Evolutionary conservation across 2,888 invertebrate species (phyloP).

Genomic region (Amphipyra tragopoginis): DNA sequence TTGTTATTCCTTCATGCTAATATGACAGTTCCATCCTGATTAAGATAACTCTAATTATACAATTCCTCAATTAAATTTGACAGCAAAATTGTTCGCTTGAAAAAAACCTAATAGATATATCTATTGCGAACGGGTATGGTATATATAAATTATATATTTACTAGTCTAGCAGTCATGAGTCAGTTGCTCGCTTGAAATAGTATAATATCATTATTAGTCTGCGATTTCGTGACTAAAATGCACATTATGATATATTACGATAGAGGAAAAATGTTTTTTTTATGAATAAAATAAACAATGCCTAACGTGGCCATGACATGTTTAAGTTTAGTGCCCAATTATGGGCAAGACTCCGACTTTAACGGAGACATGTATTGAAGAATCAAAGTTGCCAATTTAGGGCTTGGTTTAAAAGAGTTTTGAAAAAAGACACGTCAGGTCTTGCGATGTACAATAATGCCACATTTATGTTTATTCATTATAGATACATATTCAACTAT

Average conservation of each 20-base stretch:
- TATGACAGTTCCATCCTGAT: slow-evolving; percentile 27
- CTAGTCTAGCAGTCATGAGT: slow-evolving; percentile 53
- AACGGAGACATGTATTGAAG: slow-evolving; percentile 12
- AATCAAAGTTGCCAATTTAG: slow-evolving; percentile 1
- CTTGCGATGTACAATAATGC: too few species aligned
- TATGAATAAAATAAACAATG: slow-evolving; percentile 38
- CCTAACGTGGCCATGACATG: slow-evolving; percentile 45
- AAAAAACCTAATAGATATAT: slow-evolving; percentile 33
- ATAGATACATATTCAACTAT: too few species aligned
- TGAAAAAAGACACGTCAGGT: background rate
- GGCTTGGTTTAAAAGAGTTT: background rate
- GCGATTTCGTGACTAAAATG: slow-evolving; percentile 47
- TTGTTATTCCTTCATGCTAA: slow-evolving; percentile 13
- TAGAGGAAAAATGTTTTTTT: slow-evolving; percentile 45
- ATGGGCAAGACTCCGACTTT: slow-evolving; percentile 34
- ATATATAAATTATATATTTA: slow-evolving; percentile 16
- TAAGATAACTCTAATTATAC: slow-evolving; percentile 6
- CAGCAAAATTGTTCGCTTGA: slow-evolving; percentile 29
- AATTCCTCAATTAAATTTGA: slow-evolving; percentile 24
- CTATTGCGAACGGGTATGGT: slow-evolving; percentile 16
- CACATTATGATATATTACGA: slow-evolving; percentile 16
- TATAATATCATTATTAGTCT: slow-evolving; percentile 36
- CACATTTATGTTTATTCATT: too few species aligned
- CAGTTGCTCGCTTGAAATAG: slow-evolving; percentile 34
- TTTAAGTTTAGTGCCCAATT: slow-evolving; percentile 42